Base-by-base conservation (phyloP, 2,113 vertebrate species). In the Panthera leo region DNA sequence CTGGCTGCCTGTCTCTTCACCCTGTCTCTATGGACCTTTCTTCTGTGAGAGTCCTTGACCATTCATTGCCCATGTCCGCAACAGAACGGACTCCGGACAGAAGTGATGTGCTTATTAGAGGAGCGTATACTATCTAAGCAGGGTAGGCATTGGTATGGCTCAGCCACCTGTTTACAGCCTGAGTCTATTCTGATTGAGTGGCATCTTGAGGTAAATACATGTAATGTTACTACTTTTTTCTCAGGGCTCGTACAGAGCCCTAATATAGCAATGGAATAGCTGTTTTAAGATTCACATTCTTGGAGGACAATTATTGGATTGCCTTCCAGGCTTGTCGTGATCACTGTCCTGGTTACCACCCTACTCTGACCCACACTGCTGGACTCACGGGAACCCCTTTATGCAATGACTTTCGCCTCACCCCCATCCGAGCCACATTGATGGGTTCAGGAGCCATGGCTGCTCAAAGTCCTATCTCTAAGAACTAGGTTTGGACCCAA, bases 1-100 rank as follows among this genome's bases (percentile, higher is more conserved):
- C 36, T 58, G 51, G 19, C 11, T 55, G 21, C 14, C 16, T 36
- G 16, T 25, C 58, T 65, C 9, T 63, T 42, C 23, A 6, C 18
- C 10, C 27, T 31, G n/a, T 0, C 11, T n/a, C 21, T 1, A 8
- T 0, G 53, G 45, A 76, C 12, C 39, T 76, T 25, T 39, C 5
- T 31, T 16, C 13, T 78, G 42, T 58, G 45, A 68, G 58, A 36
- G 11, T 9, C 21, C 39, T 39, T 9, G 16, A 18, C 63, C 45
- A 39, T 31, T 68, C 45, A n/a, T 31, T 16, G 31, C 11, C 21
- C 48, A 21, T 31, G 8, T 53, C 63, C 78, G 6, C 13, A 3
- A 48, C 51, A 78, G 23, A 85, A 85, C 34, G n/a, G 21, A 39
- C 14, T 85, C 58, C 36, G 3, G 83, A 51, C 48, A 48, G 48